phyloP scores from a whole-genome alignment of 2,888 invertebrate species.

The Conomelus anceps region DNA sequence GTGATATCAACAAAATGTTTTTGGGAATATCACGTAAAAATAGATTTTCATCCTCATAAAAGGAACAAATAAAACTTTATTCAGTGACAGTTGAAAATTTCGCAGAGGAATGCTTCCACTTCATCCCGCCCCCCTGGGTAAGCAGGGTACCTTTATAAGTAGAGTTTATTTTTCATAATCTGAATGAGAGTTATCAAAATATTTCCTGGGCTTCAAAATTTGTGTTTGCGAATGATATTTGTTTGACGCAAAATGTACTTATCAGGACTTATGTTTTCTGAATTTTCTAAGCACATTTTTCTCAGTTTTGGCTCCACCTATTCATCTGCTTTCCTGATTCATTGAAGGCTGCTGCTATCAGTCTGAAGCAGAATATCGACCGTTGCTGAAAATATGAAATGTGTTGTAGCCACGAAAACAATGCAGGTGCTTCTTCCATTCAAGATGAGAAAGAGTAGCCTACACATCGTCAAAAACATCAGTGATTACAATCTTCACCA shows the following conservation, averaged over 20 bases:
- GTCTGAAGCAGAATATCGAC: background rate
- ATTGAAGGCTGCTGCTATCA: background rate
- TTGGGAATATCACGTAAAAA: no score
- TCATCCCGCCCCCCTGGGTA: no score
- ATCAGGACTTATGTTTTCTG: background rate
- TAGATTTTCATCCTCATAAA: background rate
- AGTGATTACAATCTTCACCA: background rate
- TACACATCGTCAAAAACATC: background rate
- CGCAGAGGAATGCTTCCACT: no score
- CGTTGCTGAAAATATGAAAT: background rate
- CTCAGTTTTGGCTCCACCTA: background rate
- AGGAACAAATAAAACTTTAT: no score
- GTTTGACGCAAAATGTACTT: no score
- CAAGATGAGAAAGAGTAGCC: background rate
- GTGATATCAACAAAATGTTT: no score
- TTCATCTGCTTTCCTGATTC: background rate
- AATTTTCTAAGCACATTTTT: background rate
- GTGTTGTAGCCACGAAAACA: background rate
- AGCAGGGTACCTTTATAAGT: no score
- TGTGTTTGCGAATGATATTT: no score
- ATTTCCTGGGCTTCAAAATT: no score
- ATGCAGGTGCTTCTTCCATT: background rate
- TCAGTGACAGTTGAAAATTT: no score
- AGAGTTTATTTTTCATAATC: no score
- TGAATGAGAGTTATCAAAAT: no score